Evolutionary conservation across 2,113 vertebrate genomes (phyloP).

Genomic region (Maccullochella peelii): DNA sequence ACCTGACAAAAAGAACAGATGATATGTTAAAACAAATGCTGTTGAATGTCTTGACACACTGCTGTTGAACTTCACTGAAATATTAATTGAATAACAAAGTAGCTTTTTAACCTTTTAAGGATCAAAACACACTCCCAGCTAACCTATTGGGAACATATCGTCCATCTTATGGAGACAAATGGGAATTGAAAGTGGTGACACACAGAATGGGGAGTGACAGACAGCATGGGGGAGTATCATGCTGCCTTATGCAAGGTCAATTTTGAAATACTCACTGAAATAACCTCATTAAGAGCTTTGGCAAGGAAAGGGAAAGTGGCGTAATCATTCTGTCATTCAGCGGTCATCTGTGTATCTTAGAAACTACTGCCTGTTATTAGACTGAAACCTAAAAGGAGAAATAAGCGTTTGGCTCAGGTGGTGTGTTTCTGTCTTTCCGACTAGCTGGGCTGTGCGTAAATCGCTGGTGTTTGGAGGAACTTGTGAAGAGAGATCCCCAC

Average conservation of each 20-base stretch:
- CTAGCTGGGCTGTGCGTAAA: constrained; percentile 93
- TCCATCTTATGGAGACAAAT: constrained; percentile 12
- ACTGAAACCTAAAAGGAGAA: constrained; percentile 62
- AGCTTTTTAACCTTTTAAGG: not conserved
- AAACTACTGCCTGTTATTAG: not conserved
- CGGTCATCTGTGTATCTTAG: no score
- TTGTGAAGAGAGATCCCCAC: constrained; percentile 90
- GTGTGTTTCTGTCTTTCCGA: constrained; percentile 35
- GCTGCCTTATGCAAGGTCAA: not conserved
- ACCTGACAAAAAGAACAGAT: fast-evolving
- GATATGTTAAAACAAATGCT: not conserved
- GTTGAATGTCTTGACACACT: not conserved
- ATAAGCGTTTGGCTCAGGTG: not conserved
- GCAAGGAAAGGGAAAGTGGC: not conserved
- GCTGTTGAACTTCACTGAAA: not conserved
- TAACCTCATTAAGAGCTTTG: not conserved
- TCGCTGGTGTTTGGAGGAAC: constrained; percentile 96
- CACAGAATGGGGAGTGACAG: not conserved
- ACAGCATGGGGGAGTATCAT: not conserved
- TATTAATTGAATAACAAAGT: not conserved
- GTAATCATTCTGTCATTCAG: not conserved
- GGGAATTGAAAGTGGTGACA: constrained; percentile 69
- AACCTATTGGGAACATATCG: not conserved
- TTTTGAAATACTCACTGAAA: not conserved
- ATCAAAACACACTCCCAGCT: not conserved